These are phyloP conservation scores for Lytechinus variegatus DNA, from an alignment of 35 echinoderm and acorn worm species.

Conservation along the genomic window DNA sequence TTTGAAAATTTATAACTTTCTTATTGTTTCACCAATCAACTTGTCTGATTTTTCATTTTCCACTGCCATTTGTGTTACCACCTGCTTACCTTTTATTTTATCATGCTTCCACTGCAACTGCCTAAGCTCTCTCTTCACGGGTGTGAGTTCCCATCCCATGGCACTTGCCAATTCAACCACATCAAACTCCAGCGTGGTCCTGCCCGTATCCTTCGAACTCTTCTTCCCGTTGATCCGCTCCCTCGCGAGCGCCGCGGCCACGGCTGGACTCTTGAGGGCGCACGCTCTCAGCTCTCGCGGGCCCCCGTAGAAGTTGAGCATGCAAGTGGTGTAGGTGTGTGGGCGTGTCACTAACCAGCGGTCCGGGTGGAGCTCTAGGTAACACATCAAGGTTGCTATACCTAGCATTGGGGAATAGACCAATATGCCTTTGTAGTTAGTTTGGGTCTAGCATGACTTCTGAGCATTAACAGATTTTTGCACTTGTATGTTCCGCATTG, in stretches of 20 bases:
- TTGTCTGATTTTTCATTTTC: no score
- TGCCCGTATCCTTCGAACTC: background rate
- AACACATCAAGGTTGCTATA: constrained; percentile 90
- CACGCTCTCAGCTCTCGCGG: constrained; percentile 72
- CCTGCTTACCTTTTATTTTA: background rate
- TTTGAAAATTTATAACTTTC: no score
- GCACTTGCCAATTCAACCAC: constrained; percentile 90
- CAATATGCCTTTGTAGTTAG: no score
- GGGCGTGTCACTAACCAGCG: constrained; percentile 71
- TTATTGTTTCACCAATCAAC: no score
- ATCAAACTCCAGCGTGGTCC: constrained; percentile 69
- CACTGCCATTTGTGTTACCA: no score
- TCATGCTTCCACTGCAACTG: constrained; percentile 79
- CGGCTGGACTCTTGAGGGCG: constrained; percentile 77
- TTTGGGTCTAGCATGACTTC: no score
- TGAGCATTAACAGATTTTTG: no score
- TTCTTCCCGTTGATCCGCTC: constrained; percentile 69
- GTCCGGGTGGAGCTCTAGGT: constrained; percentile 89
- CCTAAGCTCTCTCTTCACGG: constrained; percentile 81
- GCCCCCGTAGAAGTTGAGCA: constrained; percentile 90
- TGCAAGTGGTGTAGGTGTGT: constrained; percentile 77
- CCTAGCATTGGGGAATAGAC: constrained; percentile 53
- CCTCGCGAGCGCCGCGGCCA: constrained; percentile 83
- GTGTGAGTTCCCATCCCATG: constrained; percentile 86
- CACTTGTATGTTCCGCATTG: no score